These are phyloP conservation scores for Ooceraea biroi DNA, from an alignment of 1,140 invertebrate species.

Conservation along the genomic window DNA sequence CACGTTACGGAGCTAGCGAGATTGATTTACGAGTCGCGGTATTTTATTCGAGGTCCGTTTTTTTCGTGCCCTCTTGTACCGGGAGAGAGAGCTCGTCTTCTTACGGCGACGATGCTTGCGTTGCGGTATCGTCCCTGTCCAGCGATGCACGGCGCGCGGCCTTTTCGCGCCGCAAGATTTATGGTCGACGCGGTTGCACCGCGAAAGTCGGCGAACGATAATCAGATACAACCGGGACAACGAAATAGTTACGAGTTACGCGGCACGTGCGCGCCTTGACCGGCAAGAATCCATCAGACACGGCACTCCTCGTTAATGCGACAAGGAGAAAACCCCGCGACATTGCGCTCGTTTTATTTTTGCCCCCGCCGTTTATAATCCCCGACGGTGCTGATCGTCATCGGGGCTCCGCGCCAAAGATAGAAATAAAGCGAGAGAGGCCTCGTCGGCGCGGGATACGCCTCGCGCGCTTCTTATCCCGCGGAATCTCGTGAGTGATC, in stretches of 20 bases:
- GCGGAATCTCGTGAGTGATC: constrained; percentile 71
- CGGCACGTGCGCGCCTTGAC: constrained; percentile 44
- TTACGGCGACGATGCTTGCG: neutral
- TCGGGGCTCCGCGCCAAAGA: constrained; percentile 35
- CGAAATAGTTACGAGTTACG: constrained; percentile 34
- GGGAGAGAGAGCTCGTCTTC: constrained; percentile 22
- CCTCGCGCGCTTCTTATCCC: constrained; percentile 68
- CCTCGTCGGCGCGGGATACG: constrained; percentile 40
- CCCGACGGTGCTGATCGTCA: constrained; percentile 3
- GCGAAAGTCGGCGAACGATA: constrained; percentile 43
- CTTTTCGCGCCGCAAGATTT: constrained; percentile 43
- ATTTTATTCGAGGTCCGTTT: constrained; percentile 47
- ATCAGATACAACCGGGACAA: constrained; percentile 49
- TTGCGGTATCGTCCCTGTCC: constrained; percentile 15
- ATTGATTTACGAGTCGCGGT: constrained; percentile 68
- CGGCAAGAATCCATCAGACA: constrained; percentile 37
- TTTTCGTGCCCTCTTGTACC: constrained; percentile 4
- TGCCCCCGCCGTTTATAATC: constrained; percentile 56
- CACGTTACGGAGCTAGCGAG: constrained; percentile 56
- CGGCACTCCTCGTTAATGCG: constrained; percentile 35
- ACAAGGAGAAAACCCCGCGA: neutral
- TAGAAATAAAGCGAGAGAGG: constrained; percentile 51
- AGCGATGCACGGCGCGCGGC: neutral
- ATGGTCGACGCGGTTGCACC: neutral
- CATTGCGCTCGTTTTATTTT: constrained; percentile 48